Percentiles rank a stretch among this genome's conserved stretches.
Evolutionary conservation across 1,140 invertebrate species (phyloP).

Genomic region (Danaus melanippus): DNA sequence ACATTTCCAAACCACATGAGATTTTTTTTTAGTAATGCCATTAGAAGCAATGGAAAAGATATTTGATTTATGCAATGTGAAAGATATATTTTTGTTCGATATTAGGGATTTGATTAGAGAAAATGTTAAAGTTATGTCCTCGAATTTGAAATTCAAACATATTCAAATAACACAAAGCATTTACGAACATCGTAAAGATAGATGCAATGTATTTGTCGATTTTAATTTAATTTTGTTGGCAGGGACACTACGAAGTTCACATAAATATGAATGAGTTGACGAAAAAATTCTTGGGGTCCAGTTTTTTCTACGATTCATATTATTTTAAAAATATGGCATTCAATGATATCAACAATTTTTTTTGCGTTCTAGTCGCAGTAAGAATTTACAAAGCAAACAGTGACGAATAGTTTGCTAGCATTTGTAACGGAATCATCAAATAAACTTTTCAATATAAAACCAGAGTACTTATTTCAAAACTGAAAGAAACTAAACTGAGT

Average conservation of each 20-base stretch:
- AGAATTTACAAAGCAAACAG: constrained; percentile 22
- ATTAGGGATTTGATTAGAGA: not conserved
- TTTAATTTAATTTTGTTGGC: constrained; percentile 30
- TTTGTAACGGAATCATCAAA: too few species aligned
- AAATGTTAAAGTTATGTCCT: constrained; percentile 42
- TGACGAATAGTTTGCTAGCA: too few species aligned
- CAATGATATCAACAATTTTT: constrained; percentile 46
- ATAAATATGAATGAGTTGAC: constrained; percentile 41
- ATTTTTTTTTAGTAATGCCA: too few species aligned
- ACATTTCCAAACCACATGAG: too few species aligned
- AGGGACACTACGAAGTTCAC: constrained; percentile 46
- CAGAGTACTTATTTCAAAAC: too few species aligned
- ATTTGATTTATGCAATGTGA: too few species aligned
- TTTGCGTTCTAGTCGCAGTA: constrained; percentile 32
- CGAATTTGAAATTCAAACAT: constrained; percentile 4
- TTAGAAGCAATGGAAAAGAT: too few species aligned
- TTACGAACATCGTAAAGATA: constrained; percentile 10
- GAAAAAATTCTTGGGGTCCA: constrained; percentile 42
- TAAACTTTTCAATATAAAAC: too few species aligned
- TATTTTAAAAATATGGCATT: constrained; percentile 37
- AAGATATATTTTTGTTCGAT: too few species aligned
- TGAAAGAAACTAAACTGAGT: too few species aligned
- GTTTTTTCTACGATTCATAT: constrained; percentile 51
- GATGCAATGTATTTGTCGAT: constrained; percentile 6
- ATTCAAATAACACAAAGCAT: constrained; percentile 1